phyloP scores from a whole-genome alignment of 2,113 vertebrate genomes.

The Menidia beryllina region DNA sequence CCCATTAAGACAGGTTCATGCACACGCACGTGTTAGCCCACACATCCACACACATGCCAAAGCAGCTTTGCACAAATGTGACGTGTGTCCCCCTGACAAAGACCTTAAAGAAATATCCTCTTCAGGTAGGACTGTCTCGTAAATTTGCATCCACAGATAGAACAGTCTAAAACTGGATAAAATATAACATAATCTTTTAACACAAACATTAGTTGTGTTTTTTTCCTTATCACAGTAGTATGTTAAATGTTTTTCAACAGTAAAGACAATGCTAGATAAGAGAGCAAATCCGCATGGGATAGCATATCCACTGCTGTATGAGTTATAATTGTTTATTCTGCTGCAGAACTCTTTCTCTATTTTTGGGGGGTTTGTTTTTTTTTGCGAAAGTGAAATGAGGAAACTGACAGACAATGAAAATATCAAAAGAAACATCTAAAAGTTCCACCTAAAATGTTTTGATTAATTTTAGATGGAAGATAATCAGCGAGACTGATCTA shows the following conservation, averaged over 20 bases:
- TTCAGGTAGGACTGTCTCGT: background rate
- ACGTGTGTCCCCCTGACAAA: constrained; percentile 19
- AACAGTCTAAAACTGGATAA: background rate
- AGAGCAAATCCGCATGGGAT: background rate
- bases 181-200: background rate
- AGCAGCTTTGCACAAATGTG: constrained; percentile 10
- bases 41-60: constrained; percentile 12
- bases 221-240: too few species aligned
- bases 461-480: background rate
- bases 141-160: background rate
- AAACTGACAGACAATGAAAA: background rate
- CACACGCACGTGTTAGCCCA: background rate
- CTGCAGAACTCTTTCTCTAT: background rate
- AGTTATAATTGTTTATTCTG: background rate
- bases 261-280: background rate
- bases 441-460: background rate
- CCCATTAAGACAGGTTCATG: constrained; percentile 37
- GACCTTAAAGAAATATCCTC: constrained; percentile 12
- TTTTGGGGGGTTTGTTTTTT: background rate
- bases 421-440: background rate
- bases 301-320: background rate
- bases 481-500: background rate
- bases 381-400: background rate
- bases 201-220: background rate
- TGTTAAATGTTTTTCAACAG: constrained; percentile 14